Conservation (phyloP, 2,888 invertebrate species). For the Hedya salicella region DNA sequence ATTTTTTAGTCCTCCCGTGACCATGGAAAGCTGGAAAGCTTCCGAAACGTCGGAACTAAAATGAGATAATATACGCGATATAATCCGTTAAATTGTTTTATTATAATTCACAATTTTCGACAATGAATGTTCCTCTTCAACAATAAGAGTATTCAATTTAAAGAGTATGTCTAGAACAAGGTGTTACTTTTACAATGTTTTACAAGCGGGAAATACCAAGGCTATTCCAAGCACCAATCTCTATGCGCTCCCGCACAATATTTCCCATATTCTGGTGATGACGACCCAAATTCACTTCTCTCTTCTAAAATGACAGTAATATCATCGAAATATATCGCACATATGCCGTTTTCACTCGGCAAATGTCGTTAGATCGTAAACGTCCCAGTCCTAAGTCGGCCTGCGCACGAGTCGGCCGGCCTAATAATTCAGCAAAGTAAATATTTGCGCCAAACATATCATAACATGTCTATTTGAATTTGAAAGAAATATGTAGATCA, state of each 20-base stretch:
- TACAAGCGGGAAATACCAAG: too few relatives aligned
- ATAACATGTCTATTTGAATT: constrained; percentile 48
- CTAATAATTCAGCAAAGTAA: constrained; percentile 43
- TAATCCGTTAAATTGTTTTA: too few relatives aligned
- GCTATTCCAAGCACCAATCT: constrained; percentile 15
- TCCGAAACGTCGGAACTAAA: too few relatives aligned
- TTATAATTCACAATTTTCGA: too few relatives aligned
- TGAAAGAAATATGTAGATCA: constrained; percentile 43
- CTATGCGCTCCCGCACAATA: background rate
- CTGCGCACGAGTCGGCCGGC: constrained; percentile 32
- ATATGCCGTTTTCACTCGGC: background rate
- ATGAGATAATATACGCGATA: too few relatives aligned
- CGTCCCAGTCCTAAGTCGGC: constrained; percentile 10
- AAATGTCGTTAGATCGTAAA: constrained; percentile 22
- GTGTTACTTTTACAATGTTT: too few relatives aligned
- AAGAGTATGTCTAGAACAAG: too few relatives aligned
- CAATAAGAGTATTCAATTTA: too few relatives aligned
- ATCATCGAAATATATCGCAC: background rate
- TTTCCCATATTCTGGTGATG: constrained; percentile 21
- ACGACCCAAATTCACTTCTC: constrained; percentile 31
- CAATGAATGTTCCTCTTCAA: too few relatives aligned
- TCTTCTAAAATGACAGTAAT: background rate
- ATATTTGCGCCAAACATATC: constrained; percentile 48
- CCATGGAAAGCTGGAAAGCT: too few relatives aligned
- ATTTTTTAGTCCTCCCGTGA: too few relatives aligned